Conservation (phyloP, 2,888 invertebrate species). For the Ectemnius cavifrons region DNA sequence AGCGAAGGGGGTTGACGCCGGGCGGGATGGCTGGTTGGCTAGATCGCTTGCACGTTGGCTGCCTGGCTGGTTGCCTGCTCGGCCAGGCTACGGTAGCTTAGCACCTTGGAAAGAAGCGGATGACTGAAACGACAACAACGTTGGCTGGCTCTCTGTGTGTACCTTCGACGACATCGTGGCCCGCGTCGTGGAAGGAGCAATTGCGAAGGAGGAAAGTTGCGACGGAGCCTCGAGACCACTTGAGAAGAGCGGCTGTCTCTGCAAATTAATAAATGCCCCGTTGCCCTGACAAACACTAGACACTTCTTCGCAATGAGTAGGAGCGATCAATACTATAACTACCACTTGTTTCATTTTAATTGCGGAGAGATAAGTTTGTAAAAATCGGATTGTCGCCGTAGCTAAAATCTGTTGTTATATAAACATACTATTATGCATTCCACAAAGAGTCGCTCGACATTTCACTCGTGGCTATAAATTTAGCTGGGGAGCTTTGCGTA, state of each 20-base stretch:
- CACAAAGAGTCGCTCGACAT: neutral
- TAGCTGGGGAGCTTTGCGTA: neutral
- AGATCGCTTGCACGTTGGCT: slow-evolving; percentile 41
- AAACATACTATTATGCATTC: neutral
- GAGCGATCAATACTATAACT: neutral
- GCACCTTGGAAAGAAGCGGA: slow-evolving; percentile 43
- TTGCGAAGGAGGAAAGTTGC: slow-evolving; percentile 10
- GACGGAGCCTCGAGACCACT: slow-evolving; percentile 22
- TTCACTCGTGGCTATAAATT: neutral
- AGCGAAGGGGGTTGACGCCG: slow-evolving; percentile 38
- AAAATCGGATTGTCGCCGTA: neutral
- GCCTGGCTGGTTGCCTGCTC: slow-evolving; percentile 45
- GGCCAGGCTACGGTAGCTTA: slow-evolving; percentile 11
- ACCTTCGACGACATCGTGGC: slow-evolving; percentile 36
- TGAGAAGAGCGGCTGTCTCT: slow-evolving; percentile 15
- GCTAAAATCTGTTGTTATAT: neutral
- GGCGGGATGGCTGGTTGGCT: slow-evolving; percentile 27
- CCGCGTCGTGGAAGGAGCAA: neutral
- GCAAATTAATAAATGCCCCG: slow-evolving; percentile 50
- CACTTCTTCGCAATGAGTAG: neutral
- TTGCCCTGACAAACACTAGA: neutral
- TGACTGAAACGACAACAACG: slow-evolving; percentile 30
- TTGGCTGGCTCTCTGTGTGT: slow-evolving; percentile 11
- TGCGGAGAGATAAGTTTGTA: neutral
- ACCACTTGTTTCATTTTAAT: neutral